Conservation (phyloP, 2,797 vertebrate genomes). For the Pempheris klunzingeri region DNA sequence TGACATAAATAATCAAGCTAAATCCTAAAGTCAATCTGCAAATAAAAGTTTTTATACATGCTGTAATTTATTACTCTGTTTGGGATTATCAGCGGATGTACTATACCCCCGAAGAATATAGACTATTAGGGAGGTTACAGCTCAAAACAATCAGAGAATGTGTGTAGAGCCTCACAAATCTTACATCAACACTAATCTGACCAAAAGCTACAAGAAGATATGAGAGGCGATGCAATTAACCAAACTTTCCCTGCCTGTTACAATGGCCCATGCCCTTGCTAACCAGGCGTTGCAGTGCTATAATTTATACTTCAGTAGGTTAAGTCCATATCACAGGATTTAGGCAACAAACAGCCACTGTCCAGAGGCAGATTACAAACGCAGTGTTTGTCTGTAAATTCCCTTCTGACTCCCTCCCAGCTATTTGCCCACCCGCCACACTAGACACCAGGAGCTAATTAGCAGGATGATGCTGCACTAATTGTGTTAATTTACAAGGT, state of each 20-base stretch:
- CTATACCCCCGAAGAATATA: slow-evolving; percentile 69
- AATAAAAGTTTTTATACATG: slow-evolving; percentile 73
- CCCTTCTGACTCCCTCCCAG: slow-evolving; percentile 90
- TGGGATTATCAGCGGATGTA: slow-evolving; percentile 78
- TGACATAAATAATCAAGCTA: slow-evolving; percentile 82
- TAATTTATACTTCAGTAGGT: slow-evolving; percentile 56
- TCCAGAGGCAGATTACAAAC: slow-evolving; percentile 76
- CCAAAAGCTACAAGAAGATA: slow-evolving; percentile 53
- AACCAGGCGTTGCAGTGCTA: slow-evolving; percentile 18
- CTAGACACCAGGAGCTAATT: slow-evolving; percentile 95
- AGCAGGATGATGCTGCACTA: slow-evolving; percentile 97
- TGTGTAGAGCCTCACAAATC: slow-evolving; percentile 35
- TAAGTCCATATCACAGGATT: slow-evolving; percentile 69
- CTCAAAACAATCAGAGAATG: slow-evolving; percentile 67
- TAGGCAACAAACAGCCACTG: slow-evolving; percentile 67
- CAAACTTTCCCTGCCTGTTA: slow-evolving; percentile 31
- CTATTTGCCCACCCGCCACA: slow-evolving; percentile 91
- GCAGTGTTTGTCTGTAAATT: slow-evolving; percentile 87
- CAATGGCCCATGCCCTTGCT: slow-evolving; percentile 36
- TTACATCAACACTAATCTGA: slow-evolving; percentile 65
- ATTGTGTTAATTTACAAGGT: slow-evolving; percentile 99
- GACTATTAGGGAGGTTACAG: slow-evolving; percentile 68
- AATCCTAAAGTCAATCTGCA: slow-evolving; percentile 83
- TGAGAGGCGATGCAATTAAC: slow-evolving; percentile 39
- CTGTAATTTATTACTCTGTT: slow-evolving; percentile 75